Base-by-base conservation (phyloP, 92 coral and sea anemone genomes). In the Hydrozoanthus gracilis region DNA sequence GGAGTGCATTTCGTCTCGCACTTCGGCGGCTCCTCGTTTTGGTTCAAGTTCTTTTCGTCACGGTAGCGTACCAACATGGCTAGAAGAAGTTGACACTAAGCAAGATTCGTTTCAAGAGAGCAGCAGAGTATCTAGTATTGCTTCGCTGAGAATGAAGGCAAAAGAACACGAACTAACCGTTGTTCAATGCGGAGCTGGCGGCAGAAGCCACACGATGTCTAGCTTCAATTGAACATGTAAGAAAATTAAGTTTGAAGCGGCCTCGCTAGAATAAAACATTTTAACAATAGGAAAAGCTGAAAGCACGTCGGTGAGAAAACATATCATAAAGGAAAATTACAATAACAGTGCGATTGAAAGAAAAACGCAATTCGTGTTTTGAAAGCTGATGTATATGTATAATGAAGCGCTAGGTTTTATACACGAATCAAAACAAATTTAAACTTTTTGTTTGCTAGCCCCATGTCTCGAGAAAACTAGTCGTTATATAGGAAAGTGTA, bases 81-180 rank as follows among this genome's bases (percentile, higher is more conserved):
- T 65, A 2, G 85, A 80, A 80, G 85, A 74, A 65, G 17, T 80
- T 48, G 85, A 80, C 8, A n/a, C 85, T 16, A 80, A 80, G 45
- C 85, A 58, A 44, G 85, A 66, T 48, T 65, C 85, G 17, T 66
- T 80, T 27, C 88, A 73, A 86, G 94, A 95, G 73, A 91, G 27
- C 64, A 83, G 78, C 48, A 91, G 99, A 44, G 95, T 89, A 13
- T 93, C 99, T 6, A 97, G 99, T 82, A 97, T 97, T 66, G 95
- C 93, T 8, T 92, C 98, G 0, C 88, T 97, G 54, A 92, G 99
- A 50, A 90, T 92, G 75, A 91, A 96, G 74, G 99, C 99, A 5
- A 97, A 97, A 83, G 99, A 97, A 85, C 98, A 95, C 64, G 98
- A 97, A 87, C 88, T 95, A 83, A 93, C 86, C 61, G 55, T 95